Percentiles rank a stretch among this genome's conserved stretches.
These are phyloP conservation scores for Hoplodrina blanda DNA, from an alignment of 2,888 invertebrate species.

Conservation along the genomic window DNA sequence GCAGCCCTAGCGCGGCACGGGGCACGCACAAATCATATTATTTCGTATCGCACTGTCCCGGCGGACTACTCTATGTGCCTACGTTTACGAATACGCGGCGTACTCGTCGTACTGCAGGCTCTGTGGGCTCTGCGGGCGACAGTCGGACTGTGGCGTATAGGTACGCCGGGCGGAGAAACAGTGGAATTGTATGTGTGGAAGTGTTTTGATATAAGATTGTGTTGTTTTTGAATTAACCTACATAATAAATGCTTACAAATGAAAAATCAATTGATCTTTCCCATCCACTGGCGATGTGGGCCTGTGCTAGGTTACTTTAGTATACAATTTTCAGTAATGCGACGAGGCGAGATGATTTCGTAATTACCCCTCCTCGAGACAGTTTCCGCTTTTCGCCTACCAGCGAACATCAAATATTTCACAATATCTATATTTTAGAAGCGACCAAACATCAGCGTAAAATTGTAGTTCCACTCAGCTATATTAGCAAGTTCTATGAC, in stretches of 20 bases:
- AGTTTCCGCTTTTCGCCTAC: neutral
- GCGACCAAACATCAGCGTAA: neutral
- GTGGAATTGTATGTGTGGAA: conserved; percentile 3
- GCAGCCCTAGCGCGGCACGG: conserved; percentile 30
- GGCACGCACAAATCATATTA: conserved; percentile 66
- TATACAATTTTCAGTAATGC: neutral
- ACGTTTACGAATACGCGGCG: conserved; percentile 25
- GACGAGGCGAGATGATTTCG: neutral
- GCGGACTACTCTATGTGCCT: conserved; percentile 37
- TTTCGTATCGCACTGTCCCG: conserved; percentile 48
- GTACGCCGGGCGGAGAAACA: conserved; percentile 4
- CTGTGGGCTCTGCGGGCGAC: neutral
- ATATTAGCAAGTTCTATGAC: conserved; percentile 50
- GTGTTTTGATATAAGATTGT: conserved; percentile 10
- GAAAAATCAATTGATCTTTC: neutral
- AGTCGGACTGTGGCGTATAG: conserved; percentile 1
- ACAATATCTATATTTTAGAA: neutral
- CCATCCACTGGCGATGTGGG: too few species aligned
- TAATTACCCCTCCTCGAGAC: neutral
- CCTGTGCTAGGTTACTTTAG: too few species aligned
- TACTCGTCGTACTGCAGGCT: conserved; percentile 13
- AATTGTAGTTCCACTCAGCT: conserved; percentile 18
- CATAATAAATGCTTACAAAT: too few species aligned
- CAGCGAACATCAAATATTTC: neutral
- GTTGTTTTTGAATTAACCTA: too few species aligned